Evolutionary conservation across 2,113 vertebrate species (phyloP), one percentile per base, ranked within the genome.

Genomic region (Equus quagga): DNA sequence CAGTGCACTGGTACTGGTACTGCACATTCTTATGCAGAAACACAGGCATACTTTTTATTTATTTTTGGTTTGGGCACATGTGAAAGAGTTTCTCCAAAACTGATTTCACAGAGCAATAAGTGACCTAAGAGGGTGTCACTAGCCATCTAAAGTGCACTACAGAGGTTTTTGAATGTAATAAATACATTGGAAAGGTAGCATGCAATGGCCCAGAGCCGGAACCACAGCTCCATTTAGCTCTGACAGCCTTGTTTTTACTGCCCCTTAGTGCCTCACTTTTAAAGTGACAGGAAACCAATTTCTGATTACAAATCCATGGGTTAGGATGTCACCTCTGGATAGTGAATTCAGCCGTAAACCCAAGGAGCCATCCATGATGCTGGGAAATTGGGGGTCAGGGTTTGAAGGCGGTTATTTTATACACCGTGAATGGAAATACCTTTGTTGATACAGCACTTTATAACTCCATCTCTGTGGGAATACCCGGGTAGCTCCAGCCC

Each of bases 211-310:
- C 91, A 65, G 51, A 98, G 93, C 86, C 85, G 90, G 93, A 97
- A 94, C 64, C 72, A 96, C 82, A 97, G 96, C 97, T 98, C 95
- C 97, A 89, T 81, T 96, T 96, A 98, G 94, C 97, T 97, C 44
- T 94, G 26, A 97, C 97, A 97, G 96, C 96, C 98, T 98, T 98
- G 98, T 98, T 98, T 99, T 98, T 98, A 98, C 98, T 98, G 98
- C 97, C 98, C 98, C 98, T 99, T 98, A 99, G 98, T 97, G 98
- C 98, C 98, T 98, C 96, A 60, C 96, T 98, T 98, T 98, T 98
- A 98, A 99, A 99, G 98, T 96, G 98, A 98, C 98, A 98, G 98
- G 97, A 99, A 98, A 98, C 98, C 98, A 97, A 98, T 98, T 98
- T 98, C 97, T 98, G 98, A 98, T 98, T 98, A 94, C 97, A 98